Conservation (phyloP, 2,113 vertebrate species). For the Cottus gobio region DNA sequence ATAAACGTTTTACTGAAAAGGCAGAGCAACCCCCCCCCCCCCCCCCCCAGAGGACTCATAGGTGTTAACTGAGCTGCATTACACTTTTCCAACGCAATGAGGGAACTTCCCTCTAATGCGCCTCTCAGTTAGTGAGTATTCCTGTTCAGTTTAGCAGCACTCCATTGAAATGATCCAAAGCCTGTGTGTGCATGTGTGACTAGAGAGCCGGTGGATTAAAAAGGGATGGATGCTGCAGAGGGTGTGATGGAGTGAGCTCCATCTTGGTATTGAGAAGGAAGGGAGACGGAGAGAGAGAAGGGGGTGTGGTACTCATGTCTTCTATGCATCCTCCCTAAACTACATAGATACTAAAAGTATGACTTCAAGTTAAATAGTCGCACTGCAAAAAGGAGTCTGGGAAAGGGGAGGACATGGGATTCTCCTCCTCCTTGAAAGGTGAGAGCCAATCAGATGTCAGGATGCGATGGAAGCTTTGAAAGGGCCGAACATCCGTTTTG, state of each 20-base stretch:
- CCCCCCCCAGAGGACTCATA: constrained; percentile 52
- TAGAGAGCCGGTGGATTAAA: constrained; percentile 22
- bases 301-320: background rate
- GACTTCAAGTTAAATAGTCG: too few species aligned
- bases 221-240: background rate
- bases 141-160: constrained; percentile 51
- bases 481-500: too few species aligned
- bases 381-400: too few species aligned
- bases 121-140: constrained; percentile 51
- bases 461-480: too few species aligned
- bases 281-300: background rate
- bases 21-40: constrained; percentile 38
- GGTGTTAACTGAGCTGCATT: constrained; percentile 46
- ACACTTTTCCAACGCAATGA: constrained; percentile 22
- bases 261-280: constrained; percentile 2
- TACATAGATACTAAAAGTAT: too few species aligned
- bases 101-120: constrained; percentile 30
- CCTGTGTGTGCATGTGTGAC: constrained; percentile 20
- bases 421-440: too few species aligned
- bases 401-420: too few species aligned
- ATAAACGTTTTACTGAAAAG: constrained; percentile 54
- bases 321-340: constrained; percentile 9
- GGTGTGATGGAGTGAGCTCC: background rate
- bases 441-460: too few species aligned
- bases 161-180: constrained; percentile 57